These are phyloP conservation scores for Chromis chromis DNA, from an alignment of 2,797 vertebrate genomes.

Conservation along the genomic window DNA sequence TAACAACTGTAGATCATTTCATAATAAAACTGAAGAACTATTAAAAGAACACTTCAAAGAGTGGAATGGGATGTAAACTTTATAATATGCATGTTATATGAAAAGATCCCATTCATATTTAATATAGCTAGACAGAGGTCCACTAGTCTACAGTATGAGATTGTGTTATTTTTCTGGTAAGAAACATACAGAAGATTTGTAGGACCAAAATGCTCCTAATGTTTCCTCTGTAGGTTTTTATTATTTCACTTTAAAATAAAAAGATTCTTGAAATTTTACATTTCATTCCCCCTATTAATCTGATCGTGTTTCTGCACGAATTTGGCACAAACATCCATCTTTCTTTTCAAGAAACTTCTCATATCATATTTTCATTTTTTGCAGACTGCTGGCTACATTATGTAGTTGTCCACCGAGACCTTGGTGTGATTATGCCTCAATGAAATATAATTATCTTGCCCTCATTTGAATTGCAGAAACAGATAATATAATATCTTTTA, in stretches of 20 bases:
- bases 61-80: neutral
- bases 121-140: neutral
- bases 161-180: neutral
- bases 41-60: neutral
- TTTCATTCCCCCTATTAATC: neutral
- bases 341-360: neutral
- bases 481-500: neutral
- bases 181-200: neutral
- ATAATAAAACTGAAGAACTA: neutral
- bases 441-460: constrained; percentile 1
- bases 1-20: neutral
- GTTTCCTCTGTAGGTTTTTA: no score
- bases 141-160: neutral
- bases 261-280: no score
- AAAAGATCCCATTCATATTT: no score
- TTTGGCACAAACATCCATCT: neutral
- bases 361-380: neutral
- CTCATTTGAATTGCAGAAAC: neutral
- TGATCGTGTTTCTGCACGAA: neutral
- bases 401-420: neutral
- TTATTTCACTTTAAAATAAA: no score
- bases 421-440: neutral
- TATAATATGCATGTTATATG: neutral
- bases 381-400: no score
- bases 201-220: no score